Percentiles rank a stretch among this genome's conserved stretches.
These are phyloP conservation scores for Empidonax alnorum DNA, from an alignment of 2,113 vertebrate species.

Conservation along the genomic window DNA sequence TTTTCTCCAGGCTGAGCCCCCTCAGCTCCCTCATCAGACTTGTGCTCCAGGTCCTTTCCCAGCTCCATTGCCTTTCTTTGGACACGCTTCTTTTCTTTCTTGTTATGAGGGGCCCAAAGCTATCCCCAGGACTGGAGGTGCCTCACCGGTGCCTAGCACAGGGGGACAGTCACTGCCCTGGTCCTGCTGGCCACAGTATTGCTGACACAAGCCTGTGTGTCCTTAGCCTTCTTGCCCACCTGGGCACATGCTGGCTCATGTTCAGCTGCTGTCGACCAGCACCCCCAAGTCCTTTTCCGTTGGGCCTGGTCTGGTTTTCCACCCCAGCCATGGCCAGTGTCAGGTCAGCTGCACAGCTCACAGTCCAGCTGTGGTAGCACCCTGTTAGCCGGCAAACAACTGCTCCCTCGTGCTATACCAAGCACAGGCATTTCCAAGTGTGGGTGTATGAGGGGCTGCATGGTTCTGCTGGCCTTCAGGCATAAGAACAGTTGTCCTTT, in stretches of 20 bases:
- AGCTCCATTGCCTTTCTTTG: not conserved
- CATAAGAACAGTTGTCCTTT: not conserved
- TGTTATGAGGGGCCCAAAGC: not conserved
- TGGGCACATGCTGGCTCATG: not conserved
- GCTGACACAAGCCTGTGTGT: not conserved
- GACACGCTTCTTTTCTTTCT: not conserved
- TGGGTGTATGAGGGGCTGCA: not conserved
- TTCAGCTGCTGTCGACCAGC: not conserved
- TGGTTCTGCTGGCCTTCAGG: not conserved
- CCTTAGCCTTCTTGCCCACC: not conserved
- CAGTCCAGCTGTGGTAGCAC: not conserved
- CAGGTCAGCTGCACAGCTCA: no score
- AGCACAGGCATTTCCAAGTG: not conserved
- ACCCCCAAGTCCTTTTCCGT: not conserved
- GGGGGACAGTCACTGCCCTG: not conserved
- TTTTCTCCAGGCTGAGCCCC: not conserved
- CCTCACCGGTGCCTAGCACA: not conserved
- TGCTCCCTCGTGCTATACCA: not conserved
- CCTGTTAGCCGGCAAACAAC: not conserved
- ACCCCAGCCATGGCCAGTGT: accelerated
- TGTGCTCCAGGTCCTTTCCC: not conserved
- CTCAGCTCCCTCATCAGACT: not conserved
- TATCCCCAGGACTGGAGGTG: not conserved
- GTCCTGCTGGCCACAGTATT: not conserved
- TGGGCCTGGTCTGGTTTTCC: not conserved